Evolutionary conservation across 1,140 invertebrate genomes (phyloP).

Genomic region (Maconellicoccus hirsutus): DNA sequence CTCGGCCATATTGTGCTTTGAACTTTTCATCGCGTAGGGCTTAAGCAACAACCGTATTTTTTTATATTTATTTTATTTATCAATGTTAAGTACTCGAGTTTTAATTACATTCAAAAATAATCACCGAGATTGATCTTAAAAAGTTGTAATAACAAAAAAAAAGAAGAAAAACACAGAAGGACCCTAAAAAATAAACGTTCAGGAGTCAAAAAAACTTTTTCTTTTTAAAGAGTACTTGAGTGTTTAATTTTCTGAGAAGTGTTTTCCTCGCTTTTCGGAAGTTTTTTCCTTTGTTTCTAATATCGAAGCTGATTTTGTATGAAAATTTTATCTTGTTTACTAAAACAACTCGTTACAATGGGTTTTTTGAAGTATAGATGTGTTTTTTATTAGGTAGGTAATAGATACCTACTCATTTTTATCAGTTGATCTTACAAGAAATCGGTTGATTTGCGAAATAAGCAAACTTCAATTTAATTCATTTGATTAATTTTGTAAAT

Average conservation of each 20-base stretch:
- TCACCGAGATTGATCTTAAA: not conserved
- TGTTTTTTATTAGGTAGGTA: not conserved
- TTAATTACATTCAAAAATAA: conserved; percentile 10
- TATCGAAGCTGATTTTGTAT: not conserved
- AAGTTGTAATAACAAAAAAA: not conserved
- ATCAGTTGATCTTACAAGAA: no score
- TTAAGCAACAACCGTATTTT: not conserved
- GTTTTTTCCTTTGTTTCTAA: no score
- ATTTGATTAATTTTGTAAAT: no score
- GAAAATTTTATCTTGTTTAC: not conserved
- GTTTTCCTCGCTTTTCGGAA: not conserved
- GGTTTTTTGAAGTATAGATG: not conserved
- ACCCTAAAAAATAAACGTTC: not conserved
- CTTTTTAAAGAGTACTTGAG: not conserved
- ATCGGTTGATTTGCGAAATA: no score
- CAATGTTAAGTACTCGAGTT: not conserved
- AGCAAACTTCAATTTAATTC: no score
- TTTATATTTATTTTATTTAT: not conserved
- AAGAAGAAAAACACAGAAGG: not conserved
- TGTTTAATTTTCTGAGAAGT: not conserved
- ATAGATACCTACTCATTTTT: not conserved
- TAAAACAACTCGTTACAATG: not conserved
- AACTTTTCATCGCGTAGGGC: not conserved
- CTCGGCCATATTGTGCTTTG: not conserved
- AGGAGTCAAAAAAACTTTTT: not conserved